Evolutionary conservation across 2,888 invertebrate genomes (phyloP).

Genomic region (Petrophora chlorosata): DNA sequence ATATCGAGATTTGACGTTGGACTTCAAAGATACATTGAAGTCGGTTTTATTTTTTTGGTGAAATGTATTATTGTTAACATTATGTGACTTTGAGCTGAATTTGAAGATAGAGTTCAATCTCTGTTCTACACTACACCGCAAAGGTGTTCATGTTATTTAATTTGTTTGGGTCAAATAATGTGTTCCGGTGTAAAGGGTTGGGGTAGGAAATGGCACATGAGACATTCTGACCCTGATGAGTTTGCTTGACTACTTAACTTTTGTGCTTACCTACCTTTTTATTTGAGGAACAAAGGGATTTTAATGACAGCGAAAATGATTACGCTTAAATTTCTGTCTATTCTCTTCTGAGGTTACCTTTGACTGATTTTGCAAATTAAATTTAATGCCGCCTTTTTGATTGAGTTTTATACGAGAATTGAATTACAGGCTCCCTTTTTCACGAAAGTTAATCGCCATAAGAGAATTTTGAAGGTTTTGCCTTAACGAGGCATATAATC

Average conservation of each 20-base stretch:
- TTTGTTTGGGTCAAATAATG: slow-evolving; percentile 39
- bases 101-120: slow-evolving; percentile 12
- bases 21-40: too few relatives aligned
- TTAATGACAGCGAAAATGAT: slow-evolving; percentile 13
- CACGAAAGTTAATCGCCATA: too few relatives aligned
- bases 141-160: slow-evolving; percentile 33
- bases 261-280: slow-evolving; percentile 19
- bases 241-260: slow-evolving; percentile 26
- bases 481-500: too few relatives aligned
- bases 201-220: slow-evolving; percentile 21
- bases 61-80: neutral
- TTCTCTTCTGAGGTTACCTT: too few relatives aligned
- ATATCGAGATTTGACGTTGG: too few relatives aligned
- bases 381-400: too few relatives aligned
- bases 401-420: too few relatives aligned
- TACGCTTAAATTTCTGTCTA: slow-evolving; percentile 4
- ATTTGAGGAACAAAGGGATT: slow-evolving; percentile 21
- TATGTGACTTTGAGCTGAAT: too few relatives aligned
- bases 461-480: too few relatives aligned
- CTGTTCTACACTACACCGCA: slow-evolving; percentile 12
- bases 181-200: slow-evolving; percentile 30
- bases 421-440: too few relatives aligned
- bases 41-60: too few relatives aligned
- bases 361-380: too few relatives aligned
- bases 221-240: slow-evolving; percentile 30